Evolutionary conservation across 2,888 invertebrate species (phyloP), one percentile per base, ranked within the genome.

Genomic region (Thysanoteuthis rhombus): DNA sequence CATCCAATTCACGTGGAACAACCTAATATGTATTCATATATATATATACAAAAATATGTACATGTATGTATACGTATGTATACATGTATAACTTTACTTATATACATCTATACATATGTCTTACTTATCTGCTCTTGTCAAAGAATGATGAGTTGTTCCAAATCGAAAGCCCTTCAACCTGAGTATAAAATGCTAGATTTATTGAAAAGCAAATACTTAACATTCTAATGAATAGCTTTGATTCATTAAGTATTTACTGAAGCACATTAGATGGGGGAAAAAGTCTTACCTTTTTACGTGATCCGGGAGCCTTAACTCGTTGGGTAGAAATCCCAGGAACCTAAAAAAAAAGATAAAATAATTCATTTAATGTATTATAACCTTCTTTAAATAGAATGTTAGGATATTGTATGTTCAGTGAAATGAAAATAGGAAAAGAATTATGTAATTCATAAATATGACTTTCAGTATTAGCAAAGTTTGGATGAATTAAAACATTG

Each of bases 291-390:
- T 92, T 92, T 92, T 45, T 92, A 40, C 45, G 92, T 45, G 92
- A 92, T 92, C 92, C 92, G 36, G 92, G 45, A 92, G 92, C 92
- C 92, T 40, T 92, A 45, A n/a, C 28, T 92, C 92, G 40, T 92
- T 40, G 92, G 92, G 92, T 92, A 92, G 92, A 92, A 92, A 92
- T 92, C 92, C 92, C 92, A 45, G 40, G 92, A n/a, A 92, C 42
- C 92, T 92, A 45, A 45, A 92, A 42, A 91, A 90, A 42, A 39
- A 91, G 16, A 40, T 16, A 91, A 91, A 91, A 28, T 32, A 10
- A 75, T 36, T 16, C 12, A 75, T 75, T 75, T 75, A 52, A 25
- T 25, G 22, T 22, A 52, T 52, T 52, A 52, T 52, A 22, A 25
- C 25, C 25, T 52, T 25, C 22, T 19, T 52, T 52, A 25, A 52